These are phyloP conservation scores for Gorsachius magnificus DNA, from an alignment of 2,797 vertebrate genomes.

Conservation along the genomic window DNA sequence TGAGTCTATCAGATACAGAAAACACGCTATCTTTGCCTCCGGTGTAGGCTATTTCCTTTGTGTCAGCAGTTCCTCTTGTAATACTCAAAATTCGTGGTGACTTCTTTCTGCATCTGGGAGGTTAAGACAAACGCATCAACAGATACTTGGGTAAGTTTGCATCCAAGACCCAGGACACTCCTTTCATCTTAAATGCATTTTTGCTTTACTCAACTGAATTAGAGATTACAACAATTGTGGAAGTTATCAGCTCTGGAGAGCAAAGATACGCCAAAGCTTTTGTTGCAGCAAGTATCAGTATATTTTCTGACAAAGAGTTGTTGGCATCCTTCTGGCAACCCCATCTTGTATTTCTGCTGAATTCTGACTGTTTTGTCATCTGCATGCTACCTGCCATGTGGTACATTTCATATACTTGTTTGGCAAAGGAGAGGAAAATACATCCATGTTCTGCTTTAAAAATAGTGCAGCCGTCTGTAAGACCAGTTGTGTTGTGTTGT, in stretches of 20 bases:
- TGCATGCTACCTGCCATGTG: conserved; percentile 57
- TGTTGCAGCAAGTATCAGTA: neutral
- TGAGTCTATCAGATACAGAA: neutral
- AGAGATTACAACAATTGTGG: rapidly evolving
- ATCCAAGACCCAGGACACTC: neutral
- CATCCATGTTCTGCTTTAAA: conserved; percentile 16
- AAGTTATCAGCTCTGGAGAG: neutral
- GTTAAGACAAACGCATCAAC: neutral
- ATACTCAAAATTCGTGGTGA: neutral
- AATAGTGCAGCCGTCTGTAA: conserved; percentile 30
- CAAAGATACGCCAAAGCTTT: neutral
- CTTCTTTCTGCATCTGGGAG: neutral
- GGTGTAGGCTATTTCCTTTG: neutral
- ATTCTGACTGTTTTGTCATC: conserved; percentile 55
- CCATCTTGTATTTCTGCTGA: conserved; percentile 57
- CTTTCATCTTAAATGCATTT: neutral
- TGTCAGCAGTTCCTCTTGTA: neutral
- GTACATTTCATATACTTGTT: conserved; percentile 8
- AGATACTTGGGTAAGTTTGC: neutral
- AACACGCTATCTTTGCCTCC: neutral
- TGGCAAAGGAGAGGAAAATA: conserved; percentile 45
- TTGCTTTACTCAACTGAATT: neutral
- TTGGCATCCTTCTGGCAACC: conserved; percentile 34
- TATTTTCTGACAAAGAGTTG: neutral
- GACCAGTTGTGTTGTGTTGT: conserved; percentile 31